Conservation (phyloP, 2,888 invertebrate species). For the Diaprepes abbreviatus region DNA sequence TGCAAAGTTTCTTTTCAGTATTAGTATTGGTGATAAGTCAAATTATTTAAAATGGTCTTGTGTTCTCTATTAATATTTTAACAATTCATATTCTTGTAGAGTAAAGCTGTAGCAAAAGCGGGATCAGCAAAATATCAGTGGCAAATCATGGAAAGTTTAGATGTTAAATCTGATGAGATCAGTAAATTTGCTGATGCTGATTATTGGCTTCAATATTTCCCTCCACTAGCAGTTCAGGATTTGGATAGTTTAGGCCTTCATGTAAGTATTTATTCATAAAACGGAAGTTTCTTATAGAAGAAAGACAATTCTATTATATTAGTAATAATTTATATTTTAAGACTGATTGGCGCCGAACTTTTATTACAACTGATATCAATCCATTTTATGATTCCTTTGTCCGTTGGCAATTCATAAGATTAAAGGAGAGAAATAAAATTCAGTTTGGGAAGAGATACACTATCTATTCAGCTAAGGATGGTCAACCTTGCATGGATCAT, state of each 20-base stretch:
- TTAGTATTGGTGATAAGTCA: too few species aligned
- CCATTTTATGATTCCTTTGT: conserved; percentile 98
- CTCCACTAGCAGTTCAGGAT: conserved; percentile 89
- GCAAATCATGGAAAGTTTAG: conserved; percentile 98
- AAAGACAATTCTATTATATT: too few species aligned
- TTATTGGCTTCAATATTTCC: conserved; percentile 98
- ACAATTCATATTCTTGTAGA: conserved; percentile 74
- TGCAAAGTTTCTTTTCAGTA: too few species aligned
- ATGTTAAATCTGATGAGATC: conserved; percentile 92
- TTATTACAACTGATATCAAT: conserved; percentile 98
- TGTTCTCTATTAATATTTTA: too few species aligned
- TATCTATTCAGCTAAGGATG: conserved; percentile 95
- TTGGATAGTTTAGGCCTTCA: conserved; percentile 90
- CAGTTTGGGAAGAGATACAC: conserved; percentile 98
- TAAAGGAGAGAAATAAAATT: conserved; percentile 89
- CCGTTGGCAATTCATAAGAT: conserved; percentile 93
- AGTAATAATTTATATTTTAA: conserved; percentile 68
- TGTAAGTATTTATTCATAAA: conserved; percentile 71
- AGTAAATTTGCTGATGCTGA: conserved; percentile 89
- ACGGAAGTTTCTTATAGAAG: too few species aligned
- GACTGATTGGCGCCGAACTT: conserved; percentile 98
- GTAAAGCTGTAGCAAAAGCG: conserved; percentile 94
- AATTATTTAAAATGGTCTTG: too few species aligned
- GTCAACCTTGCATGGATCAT: conserved; percentile 99
- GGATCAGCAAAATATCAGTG: conserved; percentile 94